Conservation (phyloP, 2,113 vertebrate genomes). For the Microcebus tavaratra region DNA sequence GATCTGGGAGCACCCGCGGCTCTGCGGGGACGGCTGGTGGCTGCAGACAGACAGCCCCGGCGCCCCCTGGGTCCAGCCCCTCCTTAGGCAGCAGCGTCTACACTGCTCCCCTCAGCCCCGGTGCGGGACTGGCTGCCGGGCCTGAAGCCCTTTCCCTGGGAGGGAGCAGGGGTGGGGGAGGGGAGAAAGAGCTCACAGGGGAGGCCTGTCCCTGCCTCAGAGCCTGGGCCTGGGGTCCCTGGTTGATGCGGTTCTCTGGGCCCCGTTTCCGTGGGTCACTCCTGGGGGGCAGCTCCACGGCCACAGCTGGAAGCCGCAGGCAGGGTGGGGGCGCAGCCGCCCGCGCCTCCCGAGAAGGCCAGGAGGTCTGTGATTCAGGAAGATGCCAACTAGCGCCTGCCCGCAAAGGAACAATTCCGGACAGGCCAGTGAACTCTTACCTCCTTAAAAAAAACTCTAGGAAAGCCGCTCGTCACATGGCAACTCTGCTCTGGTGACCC, state of each 20-base stretch:
- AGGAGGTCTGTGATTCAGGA: not conserved
- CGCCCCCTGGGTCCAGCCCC: not conserved
- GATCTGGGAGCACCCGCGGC: not conserved
- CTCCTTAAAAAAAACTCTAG: not conserved
- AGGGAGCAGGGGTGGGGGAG: not conserved
- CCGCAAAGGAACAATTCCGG: not conserved
- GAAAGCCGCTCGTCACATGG: not conserved
- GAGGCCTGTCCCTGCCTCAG: not conserved
- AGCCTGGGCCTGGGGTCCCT: not conserved
- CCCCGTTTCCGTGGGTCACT: not conserved
- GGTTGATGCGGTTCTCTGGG: not conserved
- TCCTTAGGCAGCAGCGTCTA: not conserved
- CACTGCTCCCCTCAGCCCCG: not conserved
- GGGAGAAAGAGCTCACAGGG: not conserved
- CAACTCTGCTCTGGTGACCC: not conserved
- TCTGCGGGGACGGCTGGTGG: not conserved
- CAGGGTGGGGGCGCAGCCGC: not conserved
- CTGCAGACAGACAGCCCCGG: not conserved
- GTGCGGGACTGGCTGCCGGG: not conserved
- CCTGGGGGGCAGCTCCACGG: not conserved
- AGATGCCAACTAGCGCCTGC: not conserved
- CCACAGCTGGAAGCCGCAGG: not conserved
- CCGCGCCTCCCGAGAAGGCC: not conserved
- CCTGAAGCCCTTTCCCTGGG: not conserved
- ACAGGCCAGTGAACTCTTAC: not conserved